These are phyloP conservation scores for Brenthis hecate DNA, from an alignment of 2,888 invertebrate genomes.

Conservation along the genomic window DNA sequence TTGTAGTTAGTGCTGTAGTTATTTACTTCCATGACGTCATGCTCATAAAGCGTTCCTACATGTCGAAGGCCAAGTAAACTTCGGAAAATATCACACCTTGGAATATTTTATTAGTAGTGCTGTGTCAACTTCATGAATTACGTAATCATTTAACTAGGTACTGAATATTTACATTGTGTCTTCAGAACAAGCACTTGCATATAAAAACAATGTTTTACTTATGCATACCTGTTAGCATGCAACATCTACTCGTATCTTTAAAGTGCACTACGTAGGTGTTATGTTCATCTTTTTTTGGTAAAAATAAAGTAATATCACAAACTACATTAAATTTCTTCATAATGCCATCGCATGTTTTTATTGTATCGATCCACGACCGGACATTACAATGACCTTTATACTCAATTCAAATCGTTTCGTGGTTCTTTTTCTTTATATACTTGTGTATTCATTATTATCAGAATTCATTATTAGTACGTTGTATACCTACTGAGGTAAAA, in stretches of 20 bases:
- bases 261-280: not conserved
- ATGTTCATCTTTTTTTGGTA: not conserved
- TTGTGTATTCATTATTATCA: not conserved
- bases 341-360: slow-evolving; percentile 14
- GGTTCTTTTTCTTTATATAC: not conserved
- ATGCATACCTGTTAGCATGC: not conserved
- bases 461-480: not conserved
- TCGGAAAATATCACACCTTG: slow-evolving; percentile 57
- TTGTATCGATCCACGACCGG: slow-evolving; percentile 18
- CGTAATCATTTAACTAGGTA: slow-evolving; percentile 38
- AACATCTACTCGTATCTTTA: not conserved
- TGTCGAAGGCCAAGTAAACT: slow-evolving; percentile 64
- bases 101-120: slow-evolving; percentile 48
- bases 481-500: slow-evolving; percentile 10
- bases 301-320: not conserved
- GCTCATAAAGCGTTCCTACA: slow-evolving; percentile 51
- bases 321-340: slow-evolving; percentile 14
- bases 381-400: slow-evolving; percentile 19
- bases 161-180: slow-evolving; percentile 38
- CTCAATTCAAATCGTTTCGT: not conserved
- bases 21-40: slow-evolving; percentile 48
- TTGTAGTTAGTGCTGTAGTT: slow-evolving; percentile 11
- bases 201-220: slow-evolving; percentile 14
- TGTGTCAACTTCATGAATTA: slow-evolving; percentile 41
- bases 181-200: slow-evolving; percentile 17